Evolutionary conservation across 1,140 invertebrate genomes (phyloP), one percentile per base, ranked within the genome.

Genomic region (Rhyzopertha dominica): DNA sequence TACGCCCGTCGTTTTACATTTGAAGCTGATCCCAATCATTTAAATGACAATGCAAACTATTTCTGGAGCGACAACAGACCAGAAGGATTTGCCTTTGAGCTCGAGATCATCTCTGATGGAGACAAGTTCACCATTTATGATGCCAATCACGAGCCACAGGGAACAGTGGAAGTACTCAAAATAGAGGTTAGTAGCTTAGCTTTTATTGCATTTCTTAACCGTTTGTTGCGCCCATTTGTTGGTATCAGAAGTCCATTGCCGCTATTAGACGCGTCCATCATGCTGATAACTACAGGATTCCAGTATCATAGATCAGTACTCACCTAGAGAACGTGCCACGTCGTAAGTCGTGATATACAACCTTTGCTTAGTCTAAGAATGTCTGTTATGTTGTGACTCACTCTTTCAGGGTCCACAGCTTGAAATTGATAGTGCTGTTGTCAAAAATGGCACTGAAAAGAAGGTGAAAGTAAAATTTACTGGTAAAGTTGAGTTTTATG

Each of bases 51-150:
- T 60, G 68, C 71, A 9, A 81, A 83, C 59, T 83, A 81, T 59
- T 87, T 88, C 70, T 88, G 83, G 81, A 79, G 81, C 9, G 85
- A 88, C 67, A 85, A 80, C 24, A 67, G 76, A 44, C 77, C 78
- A 5, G 77, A 80, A 60, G 85, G 85, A 24, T 87, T 79, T 59
- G 79, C 77, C 12, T 86, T 88, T 63, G 78, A 82, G 54, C 66
- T 86, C 20, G 76, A 81, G 58, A 76, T 80, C 4, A 69, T 87
- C 1, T 75, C 76, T n/a, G 64, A 76, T 36, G 81, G 81, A 4
- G 79, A 85, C 43, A 80, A 80, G 59, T 87, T 85, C 59, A 80
- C 78, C 3, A 75, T 86, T 9, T 78, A 74, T 49, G 79, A 84
- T 62, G 69, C 74, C 3, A 79, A 77, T 47, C 73, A 77, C 45